phyloP scores from a whole-genome alignment of 2,797 vertebrate species.

The Echiichthys vipera region DNA sequence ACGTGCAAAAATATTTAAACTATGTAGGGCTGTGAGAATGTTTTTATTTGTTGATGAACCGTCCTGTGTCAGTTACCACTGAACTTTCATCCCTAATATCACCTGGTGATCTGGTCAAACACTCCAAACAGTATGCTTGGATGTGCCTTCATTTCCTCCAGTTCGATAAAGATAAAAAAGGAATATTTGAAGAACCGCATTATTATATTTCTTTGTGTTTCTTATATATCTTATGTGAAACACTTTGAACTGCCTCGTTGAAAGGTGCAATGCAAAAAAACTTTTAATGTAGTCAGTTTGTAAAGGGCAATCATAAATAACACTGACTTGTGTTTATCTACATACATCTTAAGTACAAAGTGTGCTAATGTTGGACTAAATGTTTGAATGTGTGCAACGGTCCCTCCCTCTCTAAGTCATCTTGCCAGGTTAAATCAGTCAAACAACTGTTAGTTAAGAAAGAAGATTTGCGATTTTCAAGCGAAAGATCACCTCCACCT shows the following conservation, averaged over 20 bases:
- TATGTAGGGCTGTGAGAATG: neutral
- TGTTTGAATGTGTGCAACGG: neutral
- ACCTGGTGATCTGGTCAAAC: no score
- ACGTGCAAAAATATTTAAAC: neutral
- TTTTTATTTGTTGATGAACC: neutral
- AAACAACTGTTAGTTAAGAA: constrained; percentile 5
- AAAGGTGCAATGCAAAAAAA: no score
- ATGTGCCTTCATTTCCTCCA: neutral
- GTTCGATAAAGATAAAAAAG: neutral
- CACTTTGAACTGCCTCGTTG: no score
- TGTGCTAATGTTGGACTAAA: neutral
- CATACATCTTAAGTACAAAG: neutral
- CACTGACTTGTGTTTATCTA: neutral
- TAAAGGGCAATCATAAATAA: neutral
- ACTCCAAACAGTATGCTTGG: no score
- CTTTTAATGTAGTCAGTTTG: no score
- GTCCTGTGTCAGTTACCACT: neutral
- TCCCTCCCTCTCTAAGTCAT: neutral
- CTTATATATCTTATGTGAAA: no score
- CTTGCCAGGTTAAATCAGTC: neutral
- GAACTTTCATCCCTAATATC: neutral
- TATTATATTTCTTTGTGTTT: no score
- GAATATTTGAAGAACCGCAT: no score
- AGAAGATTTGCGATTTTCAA: neutral
- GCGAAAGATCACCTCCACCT: neutral